Percentiles rank a stretch among this genome's conserved stretches.
Conservation (phyloP, 2,113 vertebrate genomes). For the Melanocharis versteri region DNA sequence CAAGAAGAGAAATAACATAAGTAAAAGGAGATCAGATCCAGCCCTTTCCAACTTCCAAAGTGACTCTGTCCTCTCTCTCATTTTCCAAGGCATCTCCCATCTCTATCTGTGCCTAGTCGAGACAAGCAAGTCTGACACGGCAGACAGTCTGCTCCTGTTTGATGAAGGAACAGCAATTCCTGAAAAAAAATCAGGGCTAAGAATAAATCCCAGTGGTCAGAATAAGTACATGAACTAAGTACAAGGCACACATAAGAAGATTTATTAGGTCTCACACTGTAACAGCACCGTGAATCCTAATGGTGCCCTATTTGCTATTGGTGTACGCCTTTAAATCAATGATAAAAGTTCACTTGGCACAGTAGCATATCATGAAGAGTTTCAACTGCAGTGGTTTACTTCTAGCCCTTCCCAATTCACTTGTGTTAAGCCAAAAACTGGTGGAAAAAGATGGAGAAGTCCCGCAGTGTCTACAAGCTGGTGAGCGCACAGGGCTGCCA, state of each 20-base stretch:
- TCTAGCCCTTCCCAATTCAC: neutral
- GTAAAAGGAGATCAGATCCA: neutral
- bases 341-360: neutral
- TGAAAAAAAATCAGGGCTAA: neutral
- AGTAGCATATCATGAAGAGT: neutral
- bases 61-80: neutral
- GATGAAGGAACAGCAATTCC: neutral
- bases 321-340: neutral
- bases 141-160: neutral
- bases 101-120: neutral
- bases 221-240: neutral
- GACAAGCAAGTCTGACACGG: neutral
- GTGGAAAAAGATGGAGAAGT: neutral
- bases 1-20: neutral
- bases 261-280: neutral
- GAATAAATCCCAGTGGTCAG: neutral
- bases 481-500: neutral
- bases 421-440: neutral
- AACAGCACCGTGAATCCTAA: neutral
- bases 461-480: neutral
- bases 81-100: neutral
- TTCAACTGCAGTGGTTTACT: neutral
- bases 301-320: neutral
- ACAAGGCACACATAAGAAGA: neutral
- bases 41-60: neutral